Conservation (phyloP, 2,888 invertebrate species). For the Synanthedon formicaeformis region DNA sequence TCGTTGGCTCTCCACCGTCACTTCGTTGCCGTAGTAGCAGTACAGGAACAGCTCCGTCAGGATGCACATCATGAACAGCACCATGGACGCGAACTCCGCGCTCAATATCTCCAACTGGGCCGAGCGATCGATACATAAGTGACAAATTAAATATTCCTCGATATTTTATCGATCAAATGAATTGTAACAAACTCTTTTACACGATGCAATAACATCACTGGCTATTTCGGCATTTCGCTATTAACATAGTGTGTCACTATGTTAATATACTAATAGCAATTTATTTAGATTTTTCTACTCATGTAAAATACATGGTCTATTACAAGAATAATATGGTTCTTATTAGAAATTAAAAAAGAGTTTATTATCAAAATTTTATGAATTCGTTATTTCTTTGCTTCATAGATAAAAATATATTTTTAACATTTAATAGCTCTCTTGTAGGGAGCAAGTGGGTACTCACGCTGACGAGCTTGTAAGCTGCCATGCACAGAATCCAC, state of each 20-base stretch:
- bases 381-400: background rate
- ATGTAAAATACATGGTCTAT: no score
- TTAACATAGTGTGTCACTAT: no score
- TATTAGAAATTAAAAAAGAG: background rate
- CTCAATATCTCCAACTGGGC: slow-evolving; percentile 36
- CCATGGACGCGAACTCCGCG: slow-evolving; percentile 63
- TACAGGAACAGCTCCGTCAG: slow-evolving; percentile 66
- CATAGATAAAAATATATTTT: background rate
- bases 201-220: no score
- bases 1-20: slow-evolving; percentile 58
- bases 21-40: slow-evolving; percentile 71
- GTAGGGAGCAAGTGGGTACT: slow-evolving; percentile 12
- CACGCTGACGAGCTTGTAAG: slow-evolving; percentile 50
- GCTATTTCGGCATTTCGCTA: no score
- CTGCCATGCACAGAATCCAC: slow-evolving; percentile 61
- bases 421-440: background rate
- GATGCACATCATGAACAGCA: slow-evolving; percentile 65
- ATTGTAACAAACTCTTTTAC: no score
- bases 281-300: no score
- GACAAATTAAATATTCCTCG: no score
- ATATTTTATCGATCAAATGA: no score
- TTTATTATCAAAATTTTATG: background rate
- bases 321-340: no score
- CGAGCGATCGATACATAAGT: no score
- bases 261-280: no score